These are phyloP conservation scores for Pungitius pungitius DNA, from an alignment of 2,113 vertebrate genomes.

Conservation along the genomic window DNA sequence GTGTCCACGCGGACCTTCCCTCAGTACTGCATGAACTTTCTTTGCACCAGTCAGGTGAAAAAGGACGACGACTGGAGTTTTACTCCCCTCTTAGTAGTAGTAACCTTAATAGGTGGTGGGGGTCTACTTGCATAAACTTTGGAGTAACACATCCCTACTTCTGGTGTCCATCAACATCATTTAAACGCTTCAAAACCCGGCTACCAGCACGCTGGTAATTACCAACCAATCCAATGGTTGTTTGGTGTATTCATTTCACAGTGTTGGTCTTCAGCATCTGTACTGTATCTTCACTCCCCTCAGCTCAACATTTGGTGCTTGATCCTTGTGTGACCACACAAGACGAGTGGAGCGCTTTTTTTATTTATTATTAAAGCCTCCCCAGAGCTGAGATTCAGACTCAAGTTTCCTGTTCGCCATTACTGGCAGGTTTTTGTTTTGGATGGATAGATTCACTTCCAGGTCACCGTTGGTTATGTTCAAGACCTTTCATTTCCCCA, in stretches of 20 bases:
- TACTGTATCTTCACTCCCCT: not conserved
- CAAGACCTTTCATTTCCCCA: slow-evolving; percentile 69
- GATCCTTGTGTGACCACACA: slow-evolving; percentile 59
- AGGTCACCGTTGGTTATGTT: not conserved
- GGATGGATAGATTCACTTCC: not conserved
- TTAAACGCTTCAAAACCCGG: too few species aligned
- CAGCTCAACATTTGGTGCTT: slow-evolving; percentile 31
- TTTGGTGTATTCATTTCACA: too few species aligned
- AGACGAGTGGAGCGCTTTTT: slow-evolving; percentile 53
- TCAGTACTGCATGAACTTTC: not conserved
- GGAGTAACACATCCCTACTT: not conserved
- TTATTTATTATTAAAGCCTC: slow-evolving; percentile 16
- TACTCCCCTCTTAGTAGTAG: not conserved
- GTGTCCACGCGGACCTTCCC: not conserved
- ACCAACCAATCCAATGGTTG: too few species aligned
- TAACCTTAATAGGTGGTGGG: not conserved
- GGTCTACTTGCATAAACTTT: not conserved
- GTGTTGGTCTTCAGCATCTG: not conserved
- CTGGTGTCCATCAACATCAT: not conserved
- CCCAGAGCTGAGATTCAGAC: not conserved
- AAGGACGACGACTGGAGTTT: not conserved
- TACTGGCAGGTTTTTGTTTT: not conserved
- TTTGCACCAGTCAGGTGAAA: slow-evolving; percentile 1
- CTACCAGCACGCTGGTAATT: too few species aligned
- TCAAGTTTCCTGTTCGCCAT: slow-evolving; percentile 5